A percentile compares a stretch with the other conserved stretches of the same genome.
These are phyloP conservation scores for Electrona antarctica DNA, from an alignment of 2,113 vertebrate genomes.

Conservation along the genomic window DNA sequence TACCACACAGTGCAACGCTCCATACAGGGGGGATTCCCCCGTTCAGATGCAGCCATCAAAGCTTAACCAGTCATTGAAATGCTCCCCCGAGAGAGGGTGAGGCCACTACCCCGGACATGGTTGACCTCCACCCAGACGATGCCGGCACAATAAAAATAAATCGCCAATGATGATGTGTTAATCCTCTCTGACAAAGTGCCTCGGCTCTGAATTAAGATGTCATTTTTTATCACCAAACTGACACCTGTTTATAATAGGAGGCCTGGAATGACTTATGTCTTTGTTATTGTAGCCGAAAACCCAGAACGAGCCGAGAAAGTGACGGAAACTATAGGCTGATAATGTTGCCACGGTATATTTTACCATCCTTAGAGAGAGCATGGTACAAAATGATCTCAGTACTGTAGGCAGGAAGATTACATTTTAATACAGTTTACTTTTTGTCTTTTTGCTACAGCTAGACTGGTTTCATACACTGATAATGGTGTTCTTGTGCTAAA, in stretches of 20 bases:
- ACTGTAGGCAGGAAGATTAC: conserved; percentile 31
- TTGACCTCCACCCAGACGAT: conserved; percentile 59
- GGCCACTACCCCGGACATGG: conserved; percentile 57
- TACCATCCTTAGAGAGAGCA: conserved; percentile 35
- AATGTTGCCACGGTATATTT: conserved; percentile 47
- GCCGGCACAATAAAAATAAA: conserved; percentile 76
- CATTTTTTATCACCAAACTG: conserved; percentile 79
- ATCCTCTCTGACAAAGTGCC: conserved; percentile 76
- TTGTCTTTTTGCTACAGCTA: conserved; percentile 47
- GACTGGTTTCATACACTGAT: conserved; percentile 41
- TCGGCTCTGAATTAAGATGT: conserved; percentile 77
- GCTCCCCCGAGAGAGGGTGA: conserved; percentile 33
- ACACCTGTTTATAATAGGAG: conserved; percentile 82
- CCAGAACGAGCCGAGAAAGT: conserved; percentile 45
- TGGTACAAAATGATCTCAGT: conserved; percentile 45
- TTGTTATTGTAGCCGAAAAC: conserved; percentile 68
- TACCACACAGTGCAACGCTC: conserved; percentile 12
- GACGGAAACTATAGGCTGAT: conserved; percentile 38
- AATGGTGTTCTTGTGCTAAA: conserved; percentile 22
- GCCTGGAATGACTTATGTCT: conserved; percentile 73
- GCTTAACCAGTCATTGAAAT: conserved; percentile 44
- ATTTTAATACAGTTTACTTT: conserved; percentile 47
- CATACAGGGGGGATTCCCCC: conserved; percentile 36
- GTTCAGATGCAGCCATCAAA: conserved; percentile 49
- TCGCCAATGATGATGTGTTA: conserved; percentile 76